Base-by-base conservation (phyloP, 2,797 vertebrate genomes). In the Spinus olivaceus region DNA sequence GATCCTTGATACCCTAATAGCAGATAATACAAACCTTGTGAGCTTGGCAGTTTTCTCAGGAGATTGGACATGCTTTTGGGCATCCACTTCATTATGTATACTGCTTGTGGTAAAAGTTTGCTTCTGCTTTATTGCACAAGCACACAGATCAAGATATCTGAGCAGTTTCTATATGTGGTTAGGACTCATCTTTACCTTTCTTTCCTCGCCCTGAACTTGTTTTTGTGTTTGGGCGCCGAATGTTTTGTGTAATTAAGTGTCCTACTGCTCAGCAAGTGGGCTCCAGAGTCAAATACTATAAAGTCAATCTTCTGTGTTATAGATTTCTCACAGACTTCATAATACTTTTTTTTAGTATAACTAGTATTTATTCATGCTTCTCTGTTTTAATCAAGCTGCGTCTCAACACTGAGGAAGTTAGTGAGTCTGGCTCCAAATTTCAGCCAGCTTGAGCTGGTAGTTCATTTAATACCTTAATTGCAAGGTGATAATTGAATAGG, bases 401-500 rank as follows among this genome's bases (percentile, higher is more conserved):
- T 71, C 72, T 93, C 37, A 77, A 30, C 25, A 18, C 41, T 21
- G 67, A 33, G 37, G 39, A 72, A 66, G 23, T 95, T 82, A 33
- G 49, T 78, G 78, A 78, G 35, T 77, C 56, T 92, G 42, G n/a
- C 53, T 88, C 53, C 35, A 78, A 39, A 81, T 83, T 90, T 88
- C 49, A 78, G 46, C 33, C 61, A 56, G 33, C 49, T 92, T 77
- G 66, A 89, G 27, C 46, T 87, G 33, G 49, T 86, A 12, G 32
- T 85, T 95, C 25, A 42, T 72, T 92, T 92, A 93, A 57, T 82
- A 84, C n/a, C 60, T 80, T 89, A 82, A 85, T 91, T 96, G 89
- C 67, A 81, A 91, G 64, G 84, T 91, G 81, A 73, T 95, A 88
- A 79, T 77, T 95, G 81, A 94, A 73, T 67, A 85, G 78, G 60